Evolutionary conservation across 2,797 vertebrate species (phyloP), one percentile per base, ranked within the genome.

Genomic region (Urosaurus nigricauda): DNA sequence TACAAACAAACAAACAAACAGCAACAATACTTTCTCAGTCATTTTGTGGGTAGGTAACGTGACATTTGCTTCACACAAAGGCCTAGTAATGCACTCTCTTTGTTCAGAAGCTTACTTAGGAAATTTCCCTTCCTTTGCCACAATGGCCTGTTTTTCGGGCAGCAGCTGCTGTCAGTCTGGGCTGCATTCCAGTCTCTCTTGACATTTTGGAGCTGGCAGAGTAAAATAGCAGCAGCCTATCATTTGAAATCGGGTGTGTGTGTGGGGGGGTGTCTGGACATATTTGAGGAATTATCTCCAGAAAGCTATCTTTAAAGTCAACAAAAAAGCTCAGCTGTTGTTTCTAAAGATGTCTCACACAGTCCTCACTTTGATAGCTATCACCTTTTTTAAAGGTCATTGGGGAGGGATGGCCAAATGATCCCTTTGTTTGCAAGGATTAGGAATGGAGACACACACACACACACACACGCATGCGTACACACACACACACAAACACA

Each of bases 301-400:
- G 90, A 88, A 87, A 87, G 77, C 93, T 92, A 92, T 92, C 91
- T 92, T 88, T 91, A 91, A 90, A 58, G 74, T 4, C 78, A 86
- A 86, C 91, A 92, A 82, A 87, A n/a, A 68, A 90, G 87, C 77
- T 85, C 90, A 89, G 88, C 88, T 93, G 77, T 92, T 91, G 92
- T 92, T 92, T 91, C 90, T 89, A 75, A 87, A 86, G 87, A 3
- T 40, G 85, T 83, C 85, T 37, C 60, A 79, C 21, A 26, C 63
- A 56, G 75, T 40, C 51, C 40, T 16, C 79, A 21, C 93, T 84
- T 87, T 93, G 91, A 90, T 91, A 87, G 90, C 68, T 35, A 85
- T 88, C 89, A 85, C 92, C 84, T 83, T 77, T 43, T 24, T 83
- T 65, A 88, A 91, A 94, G 90, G 93, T 90, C 89, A 91, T n/a